A percentile compares a stretch with the other conserved stretches of the same genome.
phyloP scores from a whole-genome alignment of 1,140 invertebrate species.

The Cepaea nemoralis region DNA sequence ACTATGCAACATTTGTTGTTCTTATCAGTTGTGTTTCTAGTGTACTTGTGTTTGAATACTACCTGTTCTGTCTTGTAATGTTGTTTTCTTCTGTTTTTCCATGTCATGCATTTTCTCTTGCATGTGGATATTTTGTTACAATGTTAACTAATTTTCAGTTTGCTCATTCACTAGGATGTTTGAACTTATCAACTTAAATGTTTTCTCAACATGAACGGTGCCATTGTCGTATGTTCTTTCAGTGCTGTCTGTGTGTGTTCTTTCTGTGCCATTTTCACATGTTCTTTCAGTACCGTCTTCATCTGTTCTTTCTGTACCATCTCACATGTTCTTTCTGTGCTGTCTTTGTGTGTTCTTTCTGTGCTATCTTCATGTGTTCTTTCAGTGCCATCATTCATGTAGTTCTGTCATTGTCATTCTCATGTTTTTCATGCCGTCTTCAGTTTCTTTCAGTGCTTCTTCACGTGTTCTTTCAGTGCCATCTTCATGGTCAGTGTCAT shows the following conservation, averaged over 20 bases:
- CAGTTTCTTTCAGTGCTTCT: too few species aligned
- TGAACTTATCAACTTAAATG: slow-evolving; percentile 2
- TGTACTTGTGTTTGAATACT: background rate
- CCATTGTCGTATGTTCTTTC: background rate
- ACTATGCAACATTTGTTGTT: slow-evolving; percentile 5
- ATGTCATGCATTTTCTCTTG: background rate
- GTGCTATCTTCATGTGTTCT: too few species aligned
- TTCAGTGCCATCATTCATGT: too few species aligned
- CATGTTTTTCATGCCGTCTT: too few species aligned
- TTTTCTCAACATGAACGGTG: background rate
- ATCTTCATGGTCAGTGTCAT: too few species aligned
- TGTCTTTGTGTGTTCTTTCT: too few species aligned
- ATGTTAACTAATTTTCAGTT: background rate
- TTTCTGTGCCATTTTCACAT: too few species aligned
- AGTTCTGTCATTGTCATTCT: too few species aligned
- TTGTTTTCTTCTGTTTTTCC: background rate
- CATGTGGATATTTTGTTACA: background rate
- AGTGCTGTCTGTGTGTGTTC: background rate
- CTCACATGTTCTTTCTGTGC: too few species aligned
- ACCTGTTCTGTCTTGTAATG: background rate
- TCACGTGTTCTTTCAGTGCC: too few species aligned
- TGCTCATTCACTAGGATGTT: slow-evolving; percentile 11
- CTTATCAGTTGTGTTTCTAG: background rate
- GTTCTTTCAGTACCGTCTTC: too few species aligned
- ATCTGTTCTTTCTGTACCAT: too few species aligned